phyloP scores from a whole-genome alignment of 1,140 invertebrate genomes.

The Bathynomus jamesi region DNA sequence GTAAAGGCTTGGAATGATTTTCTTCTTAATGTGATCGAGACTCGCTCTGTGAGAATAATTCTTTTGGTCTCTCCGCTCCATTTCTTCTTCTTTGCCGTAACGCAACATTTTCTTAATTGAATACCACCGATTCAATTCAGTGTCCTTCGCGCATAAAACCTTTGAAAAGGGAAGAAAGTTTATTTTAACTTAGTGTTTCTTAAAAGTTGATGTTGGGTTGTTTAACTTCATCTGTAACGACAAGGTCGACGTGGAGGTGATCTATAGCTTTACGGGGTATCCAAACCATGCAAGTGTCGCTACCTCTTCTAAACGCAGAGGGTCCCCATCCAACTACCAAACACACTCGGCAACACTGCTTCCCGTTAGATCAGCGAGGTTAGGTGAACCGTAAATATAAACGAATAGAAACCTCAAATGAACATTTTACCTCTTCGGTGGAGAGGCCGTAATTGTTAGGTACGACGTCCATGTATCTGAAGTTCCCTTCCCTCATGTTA shows the following conservation, averaged over 20 bases:
- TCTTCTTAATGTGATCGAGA: conserved; percentile 65
- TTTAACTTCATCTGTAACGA: too few relatives aligned
- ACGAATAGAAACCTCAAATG: neutral
- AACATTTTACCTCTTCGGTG: neutral
- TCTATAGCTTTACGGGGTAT: too few relatives aligned
- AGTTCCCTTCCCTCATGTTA: neutral
- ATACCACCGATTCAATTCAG: conserved; percentile 90
- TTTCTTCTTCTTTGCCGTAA: conserved; percentile 64
- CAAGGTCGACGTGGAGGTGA: too few relatives aligned
- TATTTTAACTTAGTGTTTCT: too few relatives aligned
- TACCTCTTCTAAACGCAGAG: too few relatives aligned
- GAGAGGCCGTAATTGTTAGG: neutral
- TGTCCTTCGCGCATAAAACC: conserved; percentile 83
- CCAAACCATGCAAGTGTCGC: too few relatives aligned
- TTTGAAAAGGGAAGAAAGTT: too few relatives aligned
- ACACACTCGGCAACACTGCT: too few relatives aligned
- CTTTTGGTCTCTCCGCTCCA: conserved; percentile 71
- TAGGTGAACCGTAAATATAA: too few relatives aligned
- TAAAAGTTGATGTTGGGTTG: too few relatives aligned
- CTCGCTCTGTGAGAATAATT: conserved; percentile 64
- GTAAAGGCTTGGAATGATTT: conserved; percentile 76
- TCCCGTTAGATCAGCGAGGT: too few relatives aligned
- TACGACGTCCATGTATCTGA: neutral
- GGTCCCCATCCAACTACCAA: too few relatives aligned
- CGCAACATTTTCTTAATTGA: conserved; percentile 75